These are phyloP conservation scores for Allolobophora icterica DNA, from an alignment of 2,888 invertebrate genomes.

Conservation along the genomic window DNA sequence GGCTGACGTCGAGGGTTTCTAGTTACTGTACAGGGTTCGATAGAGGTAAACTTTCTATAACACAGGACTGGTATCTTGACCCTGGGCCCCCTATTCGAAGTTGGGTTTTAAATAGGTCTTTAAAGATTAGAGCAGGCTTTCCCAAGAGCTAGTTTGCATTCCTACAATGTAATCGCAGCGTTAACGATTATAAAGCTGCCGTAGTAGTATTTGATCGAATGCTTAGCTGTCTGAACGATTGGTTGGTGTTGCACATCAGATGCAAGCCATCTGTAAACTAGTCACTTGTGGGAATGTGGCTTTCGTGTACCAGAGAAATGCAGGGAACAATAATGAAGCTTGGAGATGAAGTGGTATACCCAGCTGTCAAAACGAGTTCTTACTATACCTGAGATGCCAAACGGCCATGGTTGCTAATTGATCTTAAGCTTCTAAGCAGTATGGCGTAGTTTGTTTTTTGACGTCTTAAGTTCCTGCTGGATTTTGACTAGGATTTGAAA, in stretches of 20 bases:
- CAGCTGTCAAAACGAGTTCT: neutral
- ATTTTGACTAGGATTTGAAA: slow-evolving; percentile 82
- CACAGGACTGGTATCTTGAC: neutral
- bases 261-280: neutral
- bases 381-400: neutral
- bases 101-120: neutral
- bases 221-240: neutral
- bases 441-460: neutral
- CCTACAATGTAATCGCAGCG: neutral
- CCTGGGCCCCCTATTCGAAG: neutral
- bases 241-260: neutral
- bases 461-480: neutral
- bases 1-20: neutral
- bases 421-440: neutral
- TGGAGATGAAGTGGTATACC: neutral
- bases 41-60: neutral
- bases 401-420: too few species aligned
- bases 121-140: neutral
- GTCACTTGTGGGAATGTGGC: neutral
- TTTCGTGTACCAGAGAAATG: neutral
- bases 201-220: neutral
- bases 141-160: neutral
- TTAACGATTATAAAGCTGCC: neutral
- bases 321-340: neutral
- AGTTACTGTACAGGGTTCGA: neutral